Conservation (phyloP, 2,113 vertebrate species). For the Malurus elegans region DNA sequence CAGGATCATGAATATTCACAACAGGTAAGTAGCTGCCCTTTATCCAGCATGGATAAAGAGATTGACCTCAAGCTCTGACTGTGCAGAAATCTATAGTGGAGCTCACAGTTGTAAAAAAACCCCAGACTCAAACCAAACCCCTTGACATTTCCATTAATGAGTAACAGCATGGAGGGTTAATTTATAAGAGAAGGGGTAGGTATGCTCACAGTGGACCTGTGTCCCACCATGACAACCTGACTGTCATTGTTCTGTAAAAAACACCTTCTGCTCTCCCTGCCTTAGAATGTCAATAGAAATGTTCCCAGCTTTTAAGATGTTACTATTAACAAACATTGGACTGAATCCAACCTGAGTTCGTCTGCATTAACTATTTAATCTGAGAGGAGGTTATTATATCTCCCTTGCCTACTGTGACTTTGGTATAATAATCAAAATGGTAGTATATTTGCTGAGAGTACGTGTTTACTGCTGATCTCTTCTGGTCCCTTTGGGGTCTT, state of each 20-base stretch:
- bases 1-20: neutral
- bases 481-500: neutral
- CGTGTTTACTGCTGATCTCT: neutral
- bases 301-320: neutral
- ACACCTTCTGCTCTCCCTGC: neutral
- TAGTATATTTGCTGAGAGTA: neutral
- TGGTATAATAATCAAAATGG: neutral
- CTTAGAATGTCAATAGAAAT: neutral
- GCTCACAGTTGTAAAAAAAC: neutral
- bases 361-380: neutral
- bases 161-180: neutral
- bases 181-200: neutral
- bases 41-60: neutral
- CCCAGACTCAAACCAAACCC: neutral
- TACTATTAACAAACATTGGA: neutral
- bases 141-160: neutral
- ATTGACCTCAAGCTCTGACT: neutral
- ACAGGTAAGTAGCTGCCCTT: neutral
- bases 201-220: neutral
- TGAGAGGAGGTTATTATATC: neutral
- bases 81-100: neutral
- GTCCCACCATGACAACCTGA: neutral
- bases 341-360: neutral
- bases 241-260: neutral
- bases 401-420: neutral